phyloP scores from a whole-genome alignment of 2,797 vertebrate genomes.

The Tangara arthus region DNA sequence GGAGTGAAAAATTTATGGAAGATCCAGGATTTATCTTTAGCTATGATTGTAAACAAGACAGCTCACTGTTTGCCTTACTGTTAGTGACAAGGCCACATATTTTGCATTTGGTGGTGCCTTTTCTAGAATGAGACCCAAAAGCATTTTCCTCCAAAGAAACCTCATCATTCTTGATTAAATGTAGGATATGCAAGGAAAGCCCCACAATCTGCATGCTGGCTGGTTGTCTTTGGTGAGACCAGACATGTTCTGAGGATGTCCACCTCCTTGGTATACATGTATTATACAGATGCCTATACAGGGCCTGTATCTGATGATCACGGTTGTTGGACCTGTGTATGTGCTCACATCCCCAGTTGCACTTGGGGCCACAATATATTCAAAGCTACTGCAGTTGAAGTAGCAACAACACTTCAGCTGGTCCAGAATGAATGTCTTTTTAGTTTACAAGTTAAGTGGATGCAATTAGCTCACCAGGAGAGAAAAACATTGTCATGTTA shows the following conservation, averaged over 20 bases:
- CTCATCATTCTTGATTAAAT: background rate
- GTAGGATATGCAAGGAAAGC: background rate
- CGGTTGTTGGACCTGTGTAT: background rate
- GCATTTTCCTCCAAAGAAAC: background rate
- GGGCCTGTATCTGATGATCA: background rate
- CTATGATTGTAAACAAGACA: background rate
- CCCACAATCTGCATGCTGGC: background rate
- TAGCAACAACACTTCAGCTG: background rate
- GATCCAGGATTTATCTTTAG: background rate
- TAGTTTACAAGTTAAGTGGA: background rate
- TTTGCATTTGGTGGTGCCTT: background rate
- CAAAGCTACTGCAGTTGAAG: background rate
- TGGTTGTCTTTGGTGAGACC: background rate
- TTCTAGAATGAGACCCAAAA: background rate
- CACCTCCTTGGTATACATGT: background rate
- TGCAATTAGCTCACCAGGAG: background rate
- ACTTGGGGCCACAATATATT: background rate
- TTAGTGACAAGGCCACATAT: background rate
- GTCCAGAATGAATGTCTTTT: background rate
- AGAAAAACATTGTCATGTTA: background rate
- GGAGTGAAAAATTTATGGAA: background rate
- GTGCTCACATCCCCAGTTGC: background rate
- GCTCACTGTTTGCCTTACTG: background rate
- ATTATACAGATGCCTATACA: background rate
- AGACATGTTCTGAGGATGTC: background rate